phyloP scores from a whole-genome alignment of 2,113 vertebrate genomes.

The Neolamprologus variostigma region DNA sequence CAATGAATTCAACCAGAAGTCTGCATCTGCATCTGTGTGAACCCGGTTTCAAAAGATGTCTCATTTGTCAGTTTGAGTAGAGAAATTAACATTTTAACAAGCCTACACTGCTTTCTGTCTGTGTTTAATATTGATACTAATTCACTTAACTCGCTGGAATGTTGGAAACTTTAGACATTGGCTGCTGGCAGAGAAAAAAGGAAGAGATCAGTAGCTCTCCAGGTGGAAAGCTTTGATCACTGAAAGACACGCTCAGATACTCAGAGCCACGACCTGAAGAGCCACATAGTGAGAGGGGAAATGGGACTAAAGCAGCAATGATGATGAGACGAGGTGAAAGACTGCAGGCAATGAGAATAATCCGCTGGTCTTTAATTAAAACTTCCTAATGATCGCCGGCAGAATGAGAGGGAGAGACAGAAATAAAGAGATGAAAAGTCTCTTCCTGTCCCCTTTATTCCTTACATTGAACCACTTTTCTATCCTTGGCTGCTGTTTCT shows the following conservation, averaged over 20 bases:
- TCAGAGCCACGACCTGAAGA: conserved; percentile 18
- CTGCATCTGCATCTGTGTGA: background rate
- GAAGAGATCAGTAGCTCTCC: conserved; percentile 42
- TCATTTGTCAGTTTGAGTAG: background rate
- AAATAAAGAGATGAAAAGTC: conserved; percentile 9
- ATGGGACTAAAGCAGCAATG: conserved; percentile 21
- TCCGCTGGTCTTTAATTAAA: conserved; percentile 68
- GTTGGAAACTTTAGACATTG: conserved; percentile 10
- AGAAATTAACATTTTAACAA: conserved; percentile 4
- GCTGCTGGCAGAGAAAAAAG: background rate
- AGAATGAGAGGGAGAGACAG: background rate
- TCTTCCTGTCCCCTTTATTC: background rate
- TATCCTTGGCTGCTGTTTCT: background rate
- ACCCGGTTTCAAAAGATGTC: background rate
- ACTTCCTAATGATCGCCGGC: conserved; percentile 59
- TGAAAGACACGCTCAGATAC: background rate
- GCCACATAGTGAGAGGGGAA: background rate
- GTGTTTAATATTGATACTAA: conserved; percentile 27
- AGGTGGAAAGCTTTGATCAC: conserved; percentile 65
- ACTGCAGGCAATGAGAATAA: conserved; percentile 48
- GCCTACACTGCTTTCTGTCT: background rate
- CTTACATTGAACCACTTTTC: background rate
- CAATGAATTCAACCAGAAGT: background rate
- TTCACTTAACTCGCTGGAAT: background rate
- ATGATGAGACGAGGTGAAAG: conserved; percentile 47